Conservation (phyloP, 1,140 invertebrate genomes). For the Antheraea pernyi region DNA sequence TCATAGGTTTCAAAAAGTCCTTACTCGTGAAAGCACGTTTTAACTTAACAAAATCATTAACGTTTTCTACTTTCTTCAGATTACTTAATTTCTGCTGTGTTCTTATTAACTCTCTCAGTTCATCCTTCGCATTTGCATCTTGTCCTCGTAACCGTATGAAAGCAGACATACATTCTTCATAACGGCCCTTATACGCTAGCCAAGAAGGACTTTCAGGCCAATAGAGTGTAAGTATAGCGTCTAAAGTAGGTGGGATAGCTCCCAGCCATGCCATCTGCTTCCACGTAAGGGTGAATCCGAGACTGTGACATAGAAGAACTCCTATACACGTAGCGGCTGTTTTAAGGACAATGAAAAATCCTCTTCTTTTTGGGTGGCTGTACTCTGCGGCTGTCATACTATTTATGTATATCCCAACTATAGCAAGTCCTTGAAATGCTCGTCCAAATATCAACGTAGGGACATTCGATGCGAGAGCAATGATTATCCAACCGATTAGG, state of each 20-base stretch:
- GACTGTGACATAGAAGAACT: conserved; percentile 18
- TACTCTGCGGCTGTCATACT: conserved; percentile 23
- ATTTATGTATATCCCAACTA: conserved; percentile 15
- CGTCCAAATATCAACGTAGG: conserved; percentile 10
- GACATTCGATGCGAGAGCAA: conserved; percentile 13
- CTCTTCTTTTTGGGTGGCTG: conserved; percentile 18
- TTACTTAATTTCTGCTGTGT: conserved; percentile 6
- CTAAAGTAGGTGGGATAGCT: conserved; percentile 16
- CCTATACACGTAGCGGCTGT: conserved; percentile 14
- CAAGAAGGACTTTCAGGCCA: conserved; percentile 18
- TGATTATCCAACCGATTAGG: conserved; percentile 14
- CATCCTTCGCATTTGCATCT: background rate
- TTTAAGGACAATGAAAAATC: conserved; percentile 20
- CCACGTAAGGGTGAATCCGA: conserved; percentile 16
- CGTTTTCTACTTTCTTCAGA: background rate
- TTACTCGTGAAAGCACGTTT: background rate
- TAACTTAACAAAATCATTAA: background rate
- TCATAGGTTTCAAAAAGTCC: conserved; percentile 14
- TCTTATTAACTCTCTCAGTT: background rate
- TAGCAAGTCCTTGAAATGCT: conserved; percentile 15
- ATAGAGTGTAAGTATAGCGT: conserved; percentile 11
- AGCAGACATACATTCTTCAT: conserved; percentile 7
- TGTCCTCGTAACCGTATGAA: background rate
- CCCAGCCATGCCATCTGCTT: conserved; percentile 19
- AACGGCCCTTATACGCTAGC: conserved; percentile 21